Conservation (phyloP, 2,888 invertebrate genomes). For the Sarcophaga caerulescens region DNA sequence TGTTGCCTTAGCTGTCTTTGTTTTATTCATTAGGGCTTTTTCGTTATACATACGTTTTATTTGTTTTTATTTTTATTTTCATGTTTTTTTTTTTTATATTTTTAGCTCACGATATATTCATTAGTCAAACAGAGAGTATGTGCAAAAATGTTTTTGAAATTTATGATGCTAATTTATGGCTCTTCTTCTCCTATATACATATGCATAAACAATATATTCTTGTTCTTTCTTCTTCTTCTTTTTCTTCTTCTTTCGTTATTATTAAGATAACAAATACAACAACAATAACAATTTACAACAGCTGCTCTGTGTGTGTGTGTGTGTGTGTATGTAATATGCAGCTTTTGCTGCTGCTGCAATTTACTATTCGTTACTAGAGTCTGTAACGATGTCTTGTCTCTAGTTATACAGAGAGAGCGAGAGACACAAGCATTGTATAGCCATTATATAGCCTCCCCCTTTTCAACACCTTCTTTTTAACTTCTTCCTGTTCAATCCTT, state of each 20-base stretch:
- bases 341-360: conserved; percentile 47
- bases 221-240: conserved; percentile 12
- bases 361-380: conserved; percentile 52
- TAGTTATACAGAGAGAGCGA: conserved; percentile 17
- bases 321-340: too few relatives aligned
- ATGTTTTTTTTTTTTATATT: too few relatives aligned
- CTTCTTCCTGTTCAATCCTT: conserved; percentile 11
- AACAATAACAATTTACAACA: conserved; percentile 59
- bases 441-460: conserved; percentile 3
- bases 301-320: conserved; percentile 21
- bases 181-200: conserved; percentile 72
- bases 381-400: conserved; percentile 22
- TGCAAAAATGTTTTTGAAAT: conserved; percentile 73
- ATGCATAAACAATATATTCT: conserved; percentile 7
- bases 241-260: conserved; percentile 9
- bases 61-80: too few relatives aligned
- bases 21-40: conserved; percentile 7
- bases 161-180: conserved; percentile 78
- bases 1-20: background rate
- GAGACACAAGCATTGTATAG: background rate
- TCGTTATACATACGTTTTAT: background rate
- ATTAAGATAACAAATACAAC: conserved; percentile 58
- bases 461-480: conserved; percentile 5
- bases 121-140: conserved; percentile 71
- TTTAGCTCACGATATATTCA: conserved; percentile 49